phyloP scores from a whole-genome alignment of 2,113 vertebrate species.

The Lanius collurio region DNA sequence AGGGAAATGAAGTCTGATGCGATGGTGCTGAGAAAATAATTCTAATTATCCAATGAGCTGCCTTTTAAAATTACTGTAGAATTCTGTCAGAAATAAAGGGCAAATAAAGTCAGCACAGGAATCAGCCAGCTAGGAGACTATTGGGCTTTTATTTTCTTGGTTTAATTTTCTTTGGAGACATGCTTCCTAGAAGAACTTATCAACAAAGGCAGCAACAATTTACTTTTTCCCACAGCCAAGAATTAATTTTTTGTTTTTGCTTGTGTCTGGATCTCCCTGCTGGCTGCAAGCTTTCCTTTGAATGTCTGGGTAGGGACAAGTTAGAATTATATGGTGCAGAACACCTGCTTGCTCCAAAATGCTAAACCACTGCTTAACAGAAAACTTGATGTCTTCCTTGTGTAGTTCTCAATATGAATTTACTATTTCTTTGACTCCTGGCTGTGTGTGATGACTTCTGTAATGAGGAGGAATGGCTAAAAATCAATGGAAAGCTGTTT shows the following conservation, averaged over 20 bases:
- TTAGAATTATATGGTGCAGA: not conserved
- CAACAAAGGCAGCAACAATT: not conserved
- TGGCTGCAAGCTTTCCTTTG: not conserved
- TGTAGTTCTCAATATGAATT: conserved; percentile 2
- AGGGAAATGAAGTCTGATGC: not conserved
- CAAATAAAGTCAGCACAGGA: not conserved
- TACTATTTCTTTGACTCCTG: conserved; percentile 8
- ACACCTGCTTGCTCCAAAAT: not conserved
- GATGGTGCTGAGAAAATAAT: not conserved
- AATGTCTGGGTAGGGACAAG: not conserved
- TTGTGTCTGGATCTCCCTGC: not conserved
- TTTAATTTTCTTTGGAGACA: not conserved
- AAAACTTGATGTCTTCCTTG: conserved; percentile 24
- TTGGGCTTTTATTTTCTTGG: not conserved
- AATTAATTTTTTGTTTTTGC: not conserved
- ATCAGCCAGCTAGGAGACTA: not conserved
- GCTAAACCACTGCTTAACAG: conserved; percentile 16
- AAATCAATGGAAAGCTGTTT: conserved; percentile 47
- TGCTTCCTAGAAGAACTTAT: not conserved
- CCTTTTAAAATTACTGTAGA: not conserved
- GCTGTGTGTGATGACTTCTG: conserved; percentile 13
- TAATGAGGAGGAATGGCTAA: conserved; percentile 34
- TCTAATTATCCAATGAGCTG: not conserved
- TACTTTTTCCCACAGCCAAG: not conserved
- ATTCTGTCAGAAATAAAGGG: not conserved